phyloP scores from a whole-genome alignment of 2,888 invertebrate genomes.

The Macrosoma leucophasiata region DNA sequence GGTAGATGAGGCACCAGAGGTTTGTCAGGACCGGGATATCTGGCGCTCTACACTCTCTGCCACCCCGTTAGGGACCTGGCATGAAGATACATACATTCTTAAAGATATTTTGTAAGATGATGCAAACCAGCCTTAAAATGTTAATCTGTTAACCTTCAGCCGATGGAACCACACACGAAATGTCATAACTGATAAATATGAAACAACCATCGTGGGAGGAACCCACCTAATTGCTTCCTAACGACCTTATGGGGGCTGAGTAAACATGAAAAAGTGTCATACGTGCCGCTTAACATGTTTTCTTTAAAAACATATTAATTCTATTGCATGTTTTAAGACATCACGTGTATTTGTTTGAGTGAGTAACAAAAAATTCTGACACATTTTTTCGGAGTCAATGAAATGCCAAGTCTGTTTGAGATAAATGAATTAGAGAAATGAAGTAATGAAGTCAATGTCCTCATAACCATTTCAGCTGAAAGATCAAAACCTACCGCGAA shows the following conservation, averaged over 20 bases:
- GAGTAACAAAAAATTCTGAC: slow-evolving; percentile 4
- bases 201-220: neutral
- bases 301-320: slow-evolving; percentile 24
- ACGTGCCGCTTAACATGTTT: slow-evolving; percentile 9
- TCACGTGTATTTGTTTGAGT: slow-evolving; percentile 1
- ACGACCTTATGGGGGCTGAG: slow-evolving; percentile 11
- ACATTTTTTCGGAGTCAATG: slow-evolving; percentile 8
- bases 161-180: neutral
- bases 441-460: slow-evolving; percentile 7
- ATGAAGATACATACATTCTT: too few relatives aligned
- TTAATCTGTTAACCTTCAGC: neutral
- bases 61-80: too few relatives aligned
- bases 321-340: slow-evolving; percentile 7
- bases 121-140: slow-evolving; percentile 4
- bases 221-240: slow-evolving; percentile 5
- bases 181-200: neutral
- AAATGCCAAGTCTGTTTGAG: slow-evolving; percentile 6
- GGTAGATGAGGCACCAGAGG: too few relatives aligned
- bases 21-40: too few relatives aligned
- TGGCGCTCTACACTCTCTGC: too few relatives aligned
- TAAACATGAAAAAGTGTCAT: slow-evolving; percentile 12
- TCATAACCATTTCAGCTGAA: too few relatives aligned
- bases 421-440: slow-evolving; percentile 8
- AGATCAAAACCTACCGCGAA: too few relatives aligned
- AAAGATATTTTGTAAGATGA: slow-evolving; percentile 6